Base-by-base conservation (phyloP, 2,888 invertebrate species). In the Drosophila nigricruria region DNA sequence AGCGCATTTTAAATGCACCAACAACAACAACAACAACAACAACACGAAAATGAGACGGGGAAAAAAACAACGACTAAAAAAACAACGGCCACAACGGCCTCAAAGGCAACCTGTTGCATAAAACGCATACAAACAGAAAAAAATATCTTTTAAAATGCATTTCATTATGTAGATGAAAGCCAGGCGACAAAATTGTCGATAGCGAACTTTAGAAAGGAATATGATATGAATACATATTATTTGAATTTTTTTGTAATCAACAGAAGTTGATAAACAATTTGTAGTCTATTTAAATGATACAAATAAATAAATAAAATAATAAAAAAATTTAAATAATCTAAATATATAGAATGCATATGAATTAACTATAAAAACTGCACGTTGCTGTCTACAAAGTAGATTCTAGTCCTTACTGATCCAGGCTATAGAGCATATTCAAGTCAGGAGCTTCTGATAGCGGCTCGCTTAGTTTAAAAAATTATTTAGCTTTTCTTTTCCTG, bases 31-130 rank as follows among this genome's bases (percentile, higher is more conserved):
- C 73, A 58, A 53, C 47, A 60, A 47, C 45, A 57, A 52, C 64
- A 64, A 43, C 62, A 50, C 34, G 47, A 32, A 34, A 42, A 56
- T 47, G 27, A 47, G 27, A 14, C 36, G 14, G 2, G 10, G 5
- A 45, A 27, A 45, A 45, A 45, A 45, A 45, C 25, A 45, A 27
- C 9, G 8, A 27, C 58, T 25, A 32, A 10, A 54, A 45, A 23
- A 34, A 25, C 71, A 60, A 56, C 78, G 45, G 34, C 45, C 43
- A 64, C 79, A 68, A 23, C 43, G 43, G 64, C 70, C 77, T 65
- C 62, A 56, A 64, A 61, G 76, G 77, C 86, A 85, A 85, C 88
- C 86, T 82, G 85, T 85, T 88, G 88, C 86, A 71, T 68, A 43
- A 60, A 70, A 66, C 58, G 43, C 64, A 70, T 70, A 73, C 67